Percentiles rank a stretch among this genome's conserved stretches.
phyloP scores from a whole-genome alignment of 2,797 vertebrate species.

The Pangasius krempfi region DNA sequence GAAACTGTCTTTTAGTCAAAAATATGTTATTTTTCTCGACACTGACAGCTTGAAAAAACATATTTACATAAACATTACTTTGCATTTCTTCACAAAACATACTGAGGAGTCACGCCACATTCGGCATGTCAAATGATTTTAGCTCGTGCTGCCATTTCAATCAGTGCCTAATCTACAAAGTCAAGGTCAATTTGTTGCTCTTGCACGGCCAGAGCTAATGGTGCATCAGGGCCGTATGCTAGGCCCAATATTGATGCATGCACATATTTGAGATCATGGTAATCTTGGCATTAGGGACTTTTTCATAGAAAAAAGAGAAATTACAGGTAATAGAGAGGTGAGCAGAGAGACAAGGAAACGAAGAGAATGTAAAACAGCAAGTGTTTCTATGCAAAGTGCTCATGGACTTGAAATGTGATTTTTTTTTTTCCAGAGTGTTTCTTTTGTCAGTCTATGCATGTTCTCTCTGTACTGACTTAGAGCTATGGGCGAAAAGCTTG shows the following conservation, averaged over 20 bases:
- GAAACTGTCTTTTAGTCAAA: too few relatives aligned
- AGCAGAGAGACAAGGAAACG: background rate
- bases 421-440: background rate
- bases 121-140: background rate
- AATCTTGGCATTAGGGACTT: conserved; percentile 11
- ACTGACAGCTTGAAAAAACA: background rate
- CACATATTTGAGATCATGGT: conserved; percentile 22
- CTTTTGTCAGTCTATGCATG: conserved; percentile 27
- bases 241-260: background rate
- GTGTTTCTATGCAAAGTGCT: background rate
- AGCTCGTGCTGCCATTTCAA: conserved; percentile 26
- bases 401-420: background rate
- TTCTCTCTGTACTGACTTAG: conserved; percentile 16
- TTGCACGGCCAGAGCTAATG: background rate
- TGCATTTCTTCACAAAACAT: background rate
- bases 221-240: background rate
- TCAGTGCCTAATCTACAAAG: conserved; percentile 21
- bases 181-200: conserved; percentile 34
- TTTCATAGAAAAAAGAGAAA: background rate
- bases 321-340: background rate
- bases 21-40: background rate
- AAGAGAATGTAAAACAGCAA: conserved; percentile 9
- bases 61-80: background rate
- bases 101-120: background rate
- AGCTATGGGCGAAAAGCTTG: conserved; percentile 23